A percentile compares a stretch with the other conserved stretches of the same genome.
Conservation (phyloP, 2,797 vertebrate species). For the Ibycter americanus region DNA sequence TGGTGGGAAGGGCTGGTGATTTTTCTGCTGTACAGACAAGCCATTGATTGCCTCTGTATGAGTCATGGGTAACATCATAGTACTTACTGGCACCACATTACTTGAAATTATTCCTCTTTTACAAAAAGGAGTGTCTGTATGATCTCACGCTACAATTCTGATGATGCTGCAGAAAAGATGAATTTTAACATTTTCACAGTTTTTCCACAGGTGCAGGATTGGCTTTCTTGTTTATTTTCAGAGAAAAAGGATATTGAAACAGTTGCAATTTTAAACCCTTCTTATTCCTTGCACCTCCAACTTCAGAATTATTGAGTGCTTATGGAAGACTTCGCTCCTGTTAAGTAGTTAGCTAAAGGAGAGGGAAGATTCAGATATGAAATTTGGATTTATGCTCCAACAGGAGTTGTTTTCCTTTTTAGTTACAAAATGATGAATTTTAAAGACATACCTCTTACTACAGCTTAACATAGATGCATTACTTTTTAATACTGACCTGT, state of each 20-base stretch:
- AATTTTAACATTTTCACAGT: constrained; percentile 1
- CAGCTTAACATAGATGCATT: not conserved
- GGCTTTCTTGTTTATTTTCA: constrained; percentile 27
- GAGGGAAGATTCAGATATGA: not conserved
- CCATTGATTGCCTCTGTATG: constrained; percentile 59
- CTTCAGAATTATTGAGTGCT: constrained; percentile 2
- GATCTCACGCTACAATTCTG: constrained; percentile 7
- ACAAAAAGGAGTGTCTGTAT: constrained; percentile 44
- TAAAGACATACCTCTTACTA: not conserved
- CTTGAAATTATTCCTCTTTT: constrained; percentile 61
- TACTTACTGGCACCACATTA: constrained; percentile 60
- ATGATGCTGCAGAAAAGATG: constrained; percentile 54
- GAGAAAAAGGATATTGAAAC: not conserved
- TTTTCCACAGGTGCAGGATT: constrained; percentile 32
- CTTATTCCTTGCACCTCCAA: not conserved
- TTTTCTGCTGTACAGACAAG: constrained; percentile 60
- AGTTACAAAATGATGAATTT: not conserved
- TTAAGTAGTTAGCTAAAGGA: not conserved
- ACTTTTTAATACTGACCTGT: not conserved
- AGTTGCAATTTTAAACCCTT: not conserved
- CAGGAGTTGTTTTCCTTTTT: not conserved
- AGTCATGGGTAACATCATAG: constrained; percentile 63
- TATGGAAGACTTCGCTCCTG: not conserved
- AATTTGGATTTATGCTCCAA: not conserved
- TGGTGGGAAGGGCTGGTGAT: constrained; percentile 52